Evolutionary conservation across 2,888 invertebrate genomes (phyloP).

Genomic region (Spodoptera littoralis): DNA sequence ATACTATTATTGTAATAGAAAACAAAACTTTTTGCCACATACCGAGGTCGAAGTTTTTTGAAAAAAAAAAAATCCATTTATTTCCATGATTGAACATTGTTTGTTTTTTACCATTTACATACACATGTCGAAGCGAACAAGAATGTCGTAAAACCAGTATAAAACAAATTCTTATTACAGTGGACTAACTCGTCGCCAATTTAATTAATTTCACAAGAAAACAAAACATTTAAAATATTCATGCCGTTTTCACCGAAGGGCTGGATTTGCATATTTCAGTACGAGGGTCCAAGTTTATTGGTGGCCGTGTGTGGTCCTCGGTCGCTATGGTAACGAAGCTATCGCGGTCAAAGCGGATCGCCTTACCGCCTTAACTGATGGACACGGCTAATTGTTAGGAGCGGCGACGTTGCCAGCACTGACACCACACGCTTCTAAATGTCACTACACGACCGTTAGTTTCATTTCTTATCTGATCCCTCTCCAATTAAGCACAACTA

Average conservation of each 20-base stretch:
- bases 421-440: constrained; percentile 75
- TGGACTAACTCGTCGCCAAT: constrained; percentile 55
- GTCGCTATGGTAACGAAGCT: constrained; percentile 77
- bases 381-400: constrained; percentile 83
- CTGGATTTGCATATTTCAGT: constrained; percentile 75
- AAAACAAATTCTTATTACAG: constrained; percentile 39
- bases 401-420: constrained; percentile 64
- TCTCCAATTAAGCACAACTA: constrained; percentile 66
- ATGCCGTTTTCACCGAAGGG: constrained; percentile 72
- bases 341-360: constrained; percentile 61
- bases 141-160: constrained; percentile 44
- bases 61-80: constrained; percentile 45
- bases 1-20: constrained; percentile 29
- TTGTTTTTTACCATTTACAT: constrained; percentile 42
- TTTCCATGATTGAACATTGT: constrained; percentile 53
- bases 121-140: constrained; percentile 19
- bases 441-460: constrained; percentile 75
- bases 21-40: constrained; percentile 30
- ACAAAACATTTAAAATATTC: constrained; percentile 76
- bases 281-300: constrained; percentile 68
- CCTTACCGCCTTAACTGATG: constrained; percentile 76
- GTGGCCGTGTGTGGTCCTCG: constrained; percentile 85
- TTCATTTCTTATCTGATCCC: constrained; percentile 66
- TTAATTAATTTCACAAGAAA: constrained; percentile 76
- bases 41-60: constrained; percentile 35